A percentile compares a stretch with the other conserved stretches of the same genome.
Conservation (phyloP, 1,140 invertebrate genomes). For the Portunus trituberculatus region DNA sequence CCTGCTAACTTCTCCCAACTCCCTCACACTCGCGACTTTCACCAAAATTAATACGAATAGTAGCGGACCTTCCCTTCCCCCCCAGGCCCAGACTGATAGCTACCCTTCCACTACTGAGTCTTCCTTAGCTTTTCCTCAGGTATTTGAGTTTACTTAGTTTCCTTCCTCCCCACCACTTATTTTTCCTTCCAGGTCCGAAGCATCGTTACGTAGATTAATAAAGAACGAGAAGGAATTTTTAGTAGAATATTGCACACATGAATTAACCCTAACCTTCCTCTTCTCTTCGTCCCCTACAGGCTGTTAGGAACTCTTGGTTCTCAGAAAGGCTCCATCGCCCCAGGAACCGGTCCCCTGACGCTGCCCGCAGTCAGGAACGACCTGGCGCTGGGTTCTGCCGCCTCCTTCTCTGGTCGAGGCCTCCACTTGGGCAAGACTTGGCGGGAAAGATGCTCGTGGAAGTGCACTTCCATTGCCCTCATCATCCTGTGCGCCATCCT, state of each 20-base stretch:
- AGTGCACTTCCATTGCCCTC: constrained; percentile 94
- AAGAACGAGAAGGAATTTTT: too few relatives aligned
- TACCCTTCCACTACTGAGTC: neutral
- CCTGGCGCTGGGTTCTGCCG: constrained; percentile 81
- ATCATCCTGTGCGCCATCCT: constrained; percentile 93
- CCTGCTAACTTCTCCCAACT: constrained; percentile 15
- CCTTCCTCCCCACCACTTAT: too few relatives aligned
- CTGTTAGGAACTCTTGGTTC: constrained; percentile 78
- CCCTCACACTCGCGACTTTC: constrained; percentile 25
- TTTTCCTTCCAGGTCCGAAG: too few relatives aligned
- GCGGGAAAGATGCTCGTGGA: constrained; percentile 96
- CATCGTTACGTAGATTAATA: too few relatives aligned
- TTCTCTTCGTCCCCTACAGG: constrained; percentile 38
- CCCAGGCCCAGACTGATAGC: neutral
- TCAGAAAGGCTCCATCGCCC: constrained; percentile 77
- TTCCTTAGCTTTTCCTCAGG: neutral
- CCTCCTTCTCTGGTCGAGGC: constrained; percentile 90
- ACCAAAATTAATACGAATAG: constrained; percentile 38
- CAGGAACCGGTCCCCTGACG: constrained; percentile 82
- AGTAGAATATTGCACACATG: too few relatives aligned
- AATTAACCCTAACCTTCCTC: neutral
- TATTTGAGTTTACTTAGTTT: too few relatives aligned
- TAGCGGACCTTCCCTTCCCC: neutral
- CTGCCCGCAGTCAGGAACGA: constrained; percentile 84
- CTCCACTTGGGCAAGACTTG: constrained; percentile 96